phyloP scores from a whole-genome alignment of 1,140 invertebrate species.

The Drosophila kikkawai region DNA sequence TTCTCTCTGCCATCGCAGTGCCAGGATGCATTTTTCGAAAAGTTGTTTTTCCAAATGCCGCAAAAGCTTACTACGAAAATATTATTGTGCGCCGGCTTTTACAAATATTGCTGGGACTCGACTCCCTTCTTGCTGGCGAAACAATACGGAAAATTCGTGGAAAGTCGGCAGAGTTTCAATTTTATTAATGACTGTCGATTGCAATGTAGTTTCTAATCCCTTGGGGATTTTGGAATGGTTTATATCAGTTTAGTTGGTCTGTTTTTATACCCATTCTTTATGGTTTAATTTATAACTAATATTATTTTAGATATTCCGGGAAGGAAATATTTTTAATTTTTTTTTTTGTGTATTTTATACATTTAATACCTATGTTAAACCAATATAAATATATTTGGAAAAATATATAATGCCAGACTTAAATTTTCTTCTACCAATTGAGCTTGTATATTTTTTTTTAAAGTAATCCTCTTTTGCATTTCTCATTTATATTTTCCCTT shows the following conservation, averaged over 20 bases:
- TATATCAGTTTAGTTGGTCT: background rate
- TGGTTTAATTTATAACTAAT: too few species aligned
- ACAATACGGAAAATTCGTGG: conserved; percentile 16
- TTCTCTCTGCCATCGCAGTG: background rate
- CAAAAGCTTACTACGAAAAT: conserved; percentile 27
- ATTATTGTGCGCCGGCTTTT: conserved; percentile 20
- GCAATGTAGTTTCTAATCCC: background rate
- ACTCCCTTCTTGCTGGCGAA: conserved; percentile 1
- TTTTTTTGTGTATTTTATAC: background rate
- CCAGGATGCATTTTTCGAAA: background rate
- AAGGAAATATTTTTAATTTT: too few species aligned
- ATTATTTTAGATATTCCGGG: too few species aligned
- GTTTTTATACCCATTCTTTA: background rate
- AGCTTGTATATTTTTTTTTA: background rate
- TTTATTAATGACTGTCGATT: conserved; percentile 2
- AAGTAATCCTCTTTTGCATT: background rate
- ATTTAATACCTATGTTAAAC: too few species aligned
- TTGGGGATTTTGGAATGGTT: background rate
- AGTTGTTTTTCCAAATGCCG: conserved; percentile 33
- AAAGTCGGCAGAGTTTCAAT: background rate
- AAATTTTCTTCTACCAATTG: background rate
- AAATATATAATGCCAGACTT: background rate
- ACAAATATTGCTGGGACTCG: conserved; percentile 16
- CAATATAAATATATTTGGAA: background rate
- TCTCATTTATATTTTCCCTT: background rate